Base-by-base conservation (phyloP, 53 echinoderm and acorn worm genomes). In the Temnopleurus reevesii region DNA sequence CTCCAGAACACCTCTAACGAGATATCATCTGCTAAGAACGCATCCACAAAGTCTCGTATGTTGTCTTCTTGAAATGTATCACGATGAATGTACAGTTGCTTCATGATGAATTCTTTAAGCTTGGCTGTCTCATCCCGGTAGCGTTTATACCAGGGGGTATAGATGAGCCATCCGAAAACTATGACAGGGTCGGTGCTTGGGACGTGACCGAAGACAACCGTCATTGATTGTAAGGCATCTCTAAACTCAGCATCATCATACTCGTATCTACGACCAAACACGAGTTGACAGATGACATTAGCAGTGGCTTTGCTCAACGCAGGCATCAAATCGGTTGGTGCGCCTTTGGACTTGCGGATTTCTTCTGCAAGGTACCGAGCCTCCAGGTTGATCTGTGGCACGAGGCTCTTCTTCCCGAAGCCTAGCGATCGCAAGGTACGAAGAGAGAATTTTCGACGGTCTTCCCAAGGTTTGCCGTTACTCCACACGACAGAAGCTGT, bases 351-450 rank as follows among this genome's bases (percentile, higher is more conserved):
- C 18, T 31, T 55, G 35, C 23, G 31, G 56, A 83, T 56, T 38
- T 83, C 58, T 0, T 83, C 83, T 1, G 51, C 54, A 18, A 83
- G 56, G 29, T 56, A 83, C 18, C 55, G 34, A 10, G 57, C 83
- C 30, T 83, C 83, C 18, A 56, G 58, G 55, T 54, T 83, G 24
- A 83, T 83, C 53, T 83, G 56, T n/a, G 83, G 83, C 8, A 51
- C 83, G 13, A 83, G 57, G 58, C 83, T 83, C 55, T 56, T 55
- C 83, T 83, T 83, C 18, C 83, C 83, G 30, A 83, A 51, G 56
- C 83, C 83, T n/a, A 83, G 34, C 1, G 56, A 36, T 15, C 83
- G 83, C 0, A 83, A 38, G 38, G 83, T 38, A 35, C 12, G 36
- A 0, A 83, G 83, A 34, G 51, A 49, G 53, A 83, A 83, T 38